Conservation (phyloP, 2,113 vertebrate genomes). For the Grantiella picta region DNA sequence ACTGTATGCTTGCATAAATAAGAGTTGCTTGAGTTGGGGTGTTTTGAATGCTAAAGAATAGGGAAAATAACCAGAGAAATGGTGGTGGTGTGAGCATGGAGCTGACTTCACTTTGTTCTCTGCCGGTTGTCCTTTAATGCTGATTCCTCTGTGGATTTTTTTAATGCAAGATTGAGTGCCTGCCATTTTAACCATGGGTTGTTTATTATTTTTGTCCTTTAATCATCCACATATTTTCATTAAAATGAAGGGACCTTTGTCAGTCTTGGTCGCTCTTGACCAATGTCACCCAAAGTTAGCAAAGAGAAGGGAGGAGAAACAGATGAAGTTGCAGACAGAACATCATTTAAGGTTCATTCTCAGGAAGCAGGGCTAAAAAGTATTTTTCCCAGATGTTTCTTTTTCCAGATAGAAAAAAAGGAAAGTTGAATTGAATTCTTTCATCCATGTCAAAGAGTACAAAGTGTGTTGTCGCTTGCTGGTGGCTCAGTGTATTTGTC, state of each 20-base stretch:
- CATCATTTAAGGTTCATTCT: neutral
- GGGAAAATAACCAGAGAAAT: neutral
- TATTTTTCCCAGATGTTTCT: neutral
- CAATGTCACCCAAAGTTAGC: neutral
- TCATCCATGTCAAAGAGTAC: constrained; percentile 31
- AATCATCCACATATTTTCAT: neutral
- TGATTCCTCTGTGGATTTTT: neutral
- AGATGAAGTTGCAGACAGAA: neutral
- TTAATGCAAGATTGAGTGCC: neutral
- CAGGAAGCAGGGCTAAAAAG: neutral
- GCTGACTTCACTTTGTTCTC: neutral
- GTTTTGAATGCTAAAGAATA: neutral
- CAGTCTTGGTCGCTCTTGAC: neutral
- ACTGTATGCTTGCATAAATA: neutral
- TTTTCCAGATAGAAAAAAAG: neutral
- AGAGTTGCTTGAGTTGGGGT: neutral
- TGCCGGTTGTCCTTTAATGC: neutral
- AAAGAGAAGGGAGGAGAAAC: neutral
- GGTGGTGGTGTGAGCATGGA: neutral
- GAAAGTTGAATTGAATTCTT: constrained; percentile 29
- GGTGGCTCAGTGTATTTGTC: constrained; percentile 13
- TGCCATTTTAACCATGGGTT: neutral
- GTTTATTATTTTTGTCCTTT: neutral
- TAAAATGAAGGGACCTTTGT: neutral
- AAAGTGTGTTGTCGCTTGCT: constrained; percentile 12